Base-by-base conservation (phyloP, 2,113 vertebrate genomes). In the Oryzias melastigma region DNA sequence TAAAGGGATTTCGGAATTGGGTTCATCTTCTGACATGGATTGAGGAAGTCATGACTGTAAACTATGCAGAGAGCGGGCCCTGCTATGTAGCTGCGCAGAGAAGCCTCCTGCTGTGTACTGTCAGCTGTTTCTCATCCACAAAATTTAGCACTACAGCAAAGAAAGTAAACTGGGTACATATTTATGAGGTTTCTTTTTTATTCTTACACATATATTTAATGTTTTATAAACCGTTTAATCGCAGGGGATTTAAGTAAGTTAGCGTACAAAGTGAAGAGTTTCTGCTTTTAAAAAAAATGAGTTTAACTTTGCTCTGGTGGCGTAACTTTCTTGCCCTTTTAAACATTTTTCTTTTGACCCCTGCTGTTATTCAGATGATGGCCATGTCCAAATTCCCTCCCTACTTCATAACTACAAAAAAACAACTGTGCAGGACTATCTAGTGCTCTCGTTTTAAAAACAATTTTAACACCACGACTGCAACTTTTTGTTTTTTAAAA, bases 1-100 rank as follows among this genome's bases (percentile, higher is more conserved):
- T 92, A 92, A 92, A 90, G 83, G 90, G 90, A 91, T 93, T 93
- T 90, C 12, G 20, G 79, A 85, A 85, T 72, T 70, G 84, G 71
- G 80, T 87, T 90, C 85, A 78, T 87, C 85, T 87, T 67, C 71
- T 70, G 78, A 84, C 84, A 80, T 67, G 86, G 85, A 88, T 86
- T 84, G 83, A 63, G 58, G 62, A 79, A 74, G 85, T 76, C 24
- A 44, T 68, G 77, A 74, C 69, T 60, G 77, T 81, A 80, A 83
- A 87, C 80, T 85, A 64, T 20, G 58, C 72, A 68, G 51, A 56
- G 71, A 68, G 83, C 68, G 6, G 65, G 60, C 22, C 6, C 29
- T 5, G 73, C 46, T 53, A 47, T 67, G 69, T 58, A 55, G 16
- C 13, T 52, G 65, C 49, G 64, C 65, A 77, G 27, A 74, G 53